phyloP scores from a whole-genome alignment of 2,797 vertebrate genomes.

The Buceros bicornis region DNA sequence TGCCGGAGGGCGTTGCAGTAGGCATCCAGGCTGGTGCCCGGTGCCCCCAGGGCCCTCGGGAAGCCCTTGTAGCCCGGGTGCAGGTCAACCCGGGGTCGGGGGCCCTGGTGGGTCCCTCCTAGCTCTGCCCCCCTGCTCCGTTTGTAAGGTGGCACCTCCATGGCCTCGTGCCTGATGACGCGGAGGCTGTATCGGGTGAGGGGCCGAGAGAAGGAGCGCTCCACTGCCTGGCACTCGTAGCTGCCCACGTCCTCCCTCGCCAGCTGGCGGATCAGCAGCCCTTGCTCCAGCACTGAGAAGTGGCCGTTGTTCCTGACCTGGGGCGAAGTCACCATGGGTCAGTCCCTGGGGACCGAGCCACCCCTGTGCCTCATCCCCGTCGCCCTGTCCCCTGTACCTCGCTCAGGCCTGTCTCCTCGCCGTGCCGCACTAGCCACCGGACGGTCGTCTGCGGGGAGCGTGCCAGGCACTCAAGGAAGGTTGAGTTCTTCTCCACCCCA shows the following conservation, averaged over 20 bases:
- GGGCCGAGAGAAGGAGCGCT: slow-evolving; percentile 80
- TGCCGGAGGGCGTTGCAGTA: slow-evolving; percentile 87
- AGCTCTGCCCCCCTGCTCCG: neutral
- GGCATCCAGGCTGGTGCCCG: slow-evolving; percentile 78
- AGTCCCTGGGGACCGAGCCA: rapidly evolving
- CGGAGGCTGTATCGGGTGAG: slow-evolving; percentile 82
- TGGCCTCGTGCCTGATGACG: slow-evolving; percentile 77
- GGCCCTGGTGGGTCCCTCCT: slow-evolving; percentile 11
- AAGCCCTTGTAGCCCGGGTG: slow-evolving; percentile 81
- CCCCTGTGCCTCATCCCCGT: rapidly evolving
- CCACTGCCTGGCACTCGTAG: slow-evolving; percentile 82
- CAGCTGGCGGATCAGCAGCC: slow-evolving; percentile 84
- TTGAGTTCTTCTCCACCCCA: slow-evolving; percentile 87
- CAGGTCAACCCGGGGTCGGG: neutral
- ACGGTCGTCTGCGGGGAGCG: slow-evolving; percentile 77
- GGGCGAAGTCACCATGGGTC: neutral
- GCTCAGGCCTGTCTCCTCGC: slow-evolving; percentile 41
- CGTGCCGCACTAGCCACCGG: slow-evolving; percentile 78
- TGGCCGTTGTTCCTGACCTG: slow-evolving; percentile 73
- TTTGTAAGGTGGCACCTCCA: slow-evolving; percentile 19
- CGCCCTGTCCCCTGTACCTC: slow-evolving; percentile 50
- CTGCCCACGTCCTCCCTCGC: slow-evolving; percentile 72
- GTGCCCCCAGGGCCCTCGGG: slow-evolving; percentile 72
- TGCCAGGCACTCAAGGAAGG: slow-evolving; percentile 86
- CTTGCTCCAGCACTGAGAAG: slow-evolving; percentile 78